Evolutionary conservation across 2,113 vertebrate species (phyloP), one percentile per base, ranked within the genome.

Genomic region (Daphoenositta chrysoptera): DNA sequence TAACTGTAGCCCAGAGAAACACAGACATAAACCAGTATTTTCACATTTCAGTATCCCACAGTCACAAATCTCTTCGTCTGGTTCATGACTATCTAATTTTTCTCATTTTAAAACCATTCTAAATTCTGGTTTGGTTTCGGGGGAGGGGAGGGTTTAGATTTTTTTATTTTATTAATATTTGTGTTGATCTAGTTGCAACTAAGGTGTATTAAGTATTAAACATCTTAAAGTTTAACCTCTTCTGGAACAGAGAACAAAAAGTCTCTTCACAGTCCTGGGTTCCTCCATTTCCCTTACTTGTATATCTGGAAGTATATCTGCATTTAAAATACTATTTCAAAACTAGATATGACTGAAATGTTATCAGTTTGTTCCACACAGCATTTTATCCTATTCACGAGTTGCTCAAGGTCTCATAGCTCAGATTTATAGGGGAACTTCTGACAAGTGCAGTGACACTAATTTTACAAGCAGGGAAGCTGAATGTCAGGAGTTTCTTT

Each of bases 401-500:
- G 54, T 90, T 4, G 1, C 16, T 95, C 93, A 90, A 90, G 83
- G 88, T 92, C 86, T 93, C 60, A 58, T 53, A 73, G 76, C 51
- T 90, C 40, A 86, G 79, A 90, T 94, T 96, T 95, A 89, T 75
- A 68, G 50, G 27, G 33, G 23, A 27, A 84, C 21, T 89, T 83
- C 50, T 91, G 89, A 89, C 81, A 94, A 82, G 80, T 89, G 85
- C 89, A 75, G 21, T 82, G 66, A 88, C 68, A 50, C 22, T 77
- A 81, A 80, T 45, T 68, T 83, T 85, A 31, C 71, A 87, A 84
- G 65, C 19, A 87, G 44, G 78, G 84, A 92, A 92, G 53, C 63
- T 83, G 71, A 89, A 93, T 71, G 83, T 93, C 92, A 95, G 33
- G 54, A 94, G 64, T 65, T 82, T 75, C 56, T 88, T 94, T 81